Conservation (phyloP, 2,797 vertebrate species). For the Gephyroberyx darwinii region DNA sequence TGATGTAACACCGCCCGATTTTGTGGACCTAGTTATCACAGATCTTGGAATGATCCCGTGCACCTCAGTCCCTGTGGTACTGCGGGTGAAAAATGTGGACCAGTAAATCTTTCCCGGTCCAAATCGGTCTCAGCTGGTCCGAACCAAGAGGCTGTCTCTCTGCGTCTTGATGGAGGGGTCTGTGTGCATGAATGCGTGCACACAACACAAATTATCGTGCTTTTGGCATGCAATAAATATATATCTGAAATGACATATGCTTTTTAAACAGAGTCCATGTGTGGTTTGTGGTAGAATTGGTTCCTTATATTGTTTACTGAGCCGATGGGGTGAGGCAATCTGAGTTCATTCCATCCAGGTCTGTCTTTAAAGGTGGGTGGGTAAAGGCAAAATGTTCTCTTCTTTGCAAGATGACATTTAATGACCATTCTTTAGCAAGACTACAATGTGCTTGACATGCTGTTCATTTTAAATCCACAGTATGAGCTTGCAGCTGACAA, state of each 20-base stretch:
- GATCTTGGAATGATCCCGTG: slow-evolving; percentile 99
- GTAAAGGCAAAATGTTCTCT: slow-evolving; percentile 15
- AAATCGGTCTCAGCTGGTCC: slow-evolving; percentile 3
- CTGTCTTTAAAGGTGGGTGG: not conserved
- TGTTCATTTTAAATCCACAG: slow-evolving; percentile 11
- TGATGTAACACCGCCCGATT: slow-evolving; percentile 94
- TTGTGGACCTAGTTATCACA: slow-evolving; percentile 98
- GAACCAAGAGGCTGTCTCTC: slow-evolving; percentile 23
- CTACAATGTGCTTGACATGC: slow-evolving; percentile 6
- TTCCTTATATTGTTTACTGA: slow-evolving; percentile 14
- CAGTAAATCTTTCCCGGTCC: slow-evolving; percentile 75
- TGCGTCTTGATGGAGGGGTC: slow-evolving; percentile 14
- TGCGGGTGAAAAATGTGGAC: slow-evolving; percentile 95
- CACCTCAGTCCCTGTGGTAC: slow-evolving; percentile 96
- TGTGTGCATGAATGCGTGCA: slow-evolving; percentile 39
- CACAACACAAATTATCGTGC: slow-evolving; percentile 63
- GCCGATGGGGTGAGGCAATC: not conserved
- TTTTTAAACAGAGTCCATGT: slow-evolving; percentile 66
- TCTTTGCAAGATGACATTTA: slow-evolving; percentile 31
- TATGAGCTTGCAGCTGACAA: no score
- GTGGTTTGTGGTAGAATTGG: slow-evolving; percentile 39
- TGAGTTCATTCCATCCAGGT: not conserved
- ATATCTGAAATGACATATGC: slow-evolving; percentile 73
- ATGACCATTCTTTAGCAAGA: slow-evolving; percentile 21
- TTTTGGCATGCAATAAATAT: slow-evolving; percentile 82